Percentiles rank a stretch among this genome's conserved stretches.
phyloP scores from a whole-genome alignment of 2,113 vertebrate species.

The Pandion haliaetus region DNA sequence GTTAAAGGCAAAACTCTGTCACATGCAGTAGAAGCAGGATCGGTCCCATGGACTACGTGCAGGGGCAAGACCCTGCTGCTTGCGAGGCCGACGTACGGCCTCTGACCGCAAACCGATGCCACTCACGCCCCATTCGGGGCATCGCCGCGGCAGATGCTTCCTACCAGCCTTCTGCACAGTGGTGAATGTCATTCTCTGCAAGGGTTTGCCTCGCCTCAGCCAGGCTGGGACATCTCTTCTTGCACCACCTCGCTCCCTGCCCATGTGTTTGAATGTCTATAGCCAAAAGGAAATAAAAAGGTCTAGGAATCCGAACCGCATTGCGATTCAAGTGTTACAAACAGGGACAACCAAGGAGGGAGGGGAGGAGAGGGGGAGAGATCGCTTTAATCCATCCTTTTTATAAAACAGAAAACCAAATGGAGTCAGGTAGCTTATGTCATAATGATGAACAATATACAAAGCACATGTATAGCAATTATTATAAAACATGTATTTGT shows the following conservation, averaged over 20 bases:
- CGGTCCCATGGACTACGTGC: neutral
- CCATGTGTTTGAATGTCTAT: neutral
- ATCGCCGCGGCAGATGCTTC: fast-evolving
- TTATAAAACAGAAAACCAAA: constrained; percentile 42
- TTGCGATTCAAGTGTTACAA: neutral
- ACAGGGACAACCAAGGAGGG: neutral
- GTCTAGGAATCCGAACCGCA: neutral
- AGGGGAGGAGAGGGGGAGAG: neutral
- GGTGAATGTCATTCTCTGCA: neutral
- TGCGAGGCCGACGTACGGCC: fast-evolving
- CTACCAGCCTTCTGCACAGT: neutral
- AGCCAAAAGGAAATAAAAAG: neutral
- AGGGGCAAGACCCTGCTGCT: fast-evolving
- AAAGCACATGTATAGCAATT: constrained; percentile 71
- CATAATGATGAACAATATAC: constrained; percentile 72
- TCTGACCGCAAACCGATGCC: fast-evolving
- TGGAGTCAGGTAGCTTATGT: constrained; percentile 72
- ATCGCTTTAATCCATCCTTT: constrained; percentile 30
- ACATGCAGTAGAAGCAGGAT: neutral
- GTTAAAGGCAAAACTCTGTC: neutral
- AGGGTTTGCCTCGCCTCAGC: neutral
- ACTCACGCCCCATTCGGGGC: fast-evolving
- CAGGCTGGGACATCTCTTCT: neutral
- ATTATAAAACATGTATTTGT: constrained; percentile 77
- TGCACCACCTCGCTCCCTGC: neutral